phyloP scores from a whole-genome alignment of 2,797 vertebrate genomes.

The Sebastes hopkinsi region DNA sequence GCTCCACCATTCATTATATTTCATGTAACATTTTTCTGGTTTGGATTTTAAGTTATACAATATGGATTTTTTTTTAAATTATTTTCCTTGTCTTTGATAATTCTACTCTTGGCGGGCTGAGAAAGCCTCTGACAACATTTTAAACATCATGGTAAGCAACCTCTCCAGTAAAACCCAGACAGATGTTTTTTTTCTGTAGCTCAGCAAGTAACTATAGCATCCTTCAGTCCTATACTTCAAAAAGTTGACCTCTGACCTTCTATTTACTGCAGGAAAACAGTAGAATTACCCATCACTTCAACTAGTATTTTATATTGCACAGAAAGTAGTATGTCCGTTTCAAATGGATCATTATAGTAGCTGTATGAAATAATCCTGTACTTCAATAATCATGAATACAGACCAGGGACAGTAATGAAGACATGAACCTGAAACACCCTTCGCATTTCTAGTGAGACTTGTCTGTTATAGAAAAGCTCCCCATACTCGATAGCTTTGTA shows the following conservation, averaged over 20 bases:
- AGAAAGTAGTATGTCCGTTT: background rate
- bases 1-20: background rate
- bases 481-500: background rate
- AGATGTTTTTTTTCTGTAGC: background rate
- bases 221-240: background rate
- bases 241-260: background rate
- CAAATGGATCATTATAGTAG: background rate
- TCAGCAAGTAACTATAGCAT: background rate
- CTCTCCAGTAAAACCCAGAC: background rate
- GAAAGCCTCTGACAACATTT: background rate
- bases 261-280: background rate
- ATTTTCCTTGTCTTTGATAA: background rate
- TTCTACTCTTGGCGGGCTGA: background rate
- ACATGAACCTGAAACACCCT: background rate
- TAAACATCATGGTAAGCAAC: background rate
- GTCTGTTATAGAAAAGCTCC: background rate
- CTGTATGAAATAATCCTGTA: background rate
- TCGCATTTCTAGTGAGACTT: background rate
- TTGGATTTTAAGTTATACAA: slow-evolving; percentile 5
- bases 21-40: slow-evolving; percentile 6
- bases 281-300: background rate
- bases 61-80: slow-evolving; percentile 5
- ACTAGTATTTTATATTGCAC: background rate
- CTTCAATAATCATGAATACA: background rate
- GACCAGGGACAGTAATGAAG: background rate